Evolutionary conservation across 2,113 vertebrate genomes (phyloP).

Genomic region (Campylomormyrus numenius): DNA sequence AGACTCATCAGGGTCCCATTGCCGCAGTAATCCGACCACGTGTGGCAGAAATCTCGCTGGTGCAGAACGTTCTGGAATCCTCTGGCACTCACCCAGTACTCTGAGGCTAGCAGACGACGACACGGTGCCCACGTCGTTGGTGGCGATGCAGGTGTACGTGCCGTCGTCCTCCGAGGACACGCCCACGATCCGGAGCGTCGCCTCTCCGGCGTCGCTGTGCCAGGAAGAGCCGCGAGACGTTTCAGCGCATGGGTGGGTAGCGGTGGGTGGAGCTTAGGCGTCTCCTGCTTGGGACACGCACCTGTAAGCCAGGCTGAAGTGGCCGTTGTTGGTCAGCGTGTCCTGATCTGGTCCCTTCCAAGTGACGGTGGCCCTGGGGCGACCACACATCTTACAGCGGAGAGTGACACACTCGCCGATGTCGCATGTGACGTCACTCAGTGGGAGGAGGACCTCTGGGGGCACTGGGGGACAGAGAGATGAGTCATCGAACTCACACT

Average conservation of each 20-base stretch:
- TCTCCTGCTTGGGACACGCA: slow-evolving; percentile 31
- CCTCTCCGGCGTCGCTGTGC: slow-evolving; percentile 82
- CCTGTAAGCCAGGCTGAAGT: slow-evolving; percentile 87
- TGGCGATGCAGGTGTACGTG: slow-evolving; percentile 81
- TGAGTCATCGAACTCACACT: background rate
- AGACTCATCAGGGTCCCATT: background rate
- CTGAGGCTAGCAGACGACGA: slow-evolving; percentile 79
- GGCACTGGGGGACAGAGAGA: slow-evolving; percentile 61
- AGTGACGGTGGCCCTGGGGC: slow-evolving; percentile 78
- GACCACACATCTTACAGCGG: slow-evolving; percentile 88
- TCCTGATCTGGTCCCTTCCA: slow-evolving; percentile 91
- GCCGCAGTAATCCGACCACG: background rate
- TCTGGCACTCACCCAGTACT: slow-evolving; percentile 73
- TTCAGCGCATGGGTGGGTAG: background rate
- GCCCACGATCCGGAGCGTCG: slow-evolving; percentile 77
- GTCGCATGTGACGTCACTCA: slow-evolving; percentile 90
- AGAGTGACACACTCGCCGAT: slow-evolving; percentile 87
- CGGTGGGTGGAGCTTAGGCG: no score
- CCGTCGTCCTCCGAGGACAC: slow-evolving; percentile 85
- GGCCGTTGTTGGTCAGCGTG: slow-evolving; percentile 76
- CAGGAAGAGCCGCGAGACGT: background rate
- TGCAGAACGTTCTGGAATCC: background rate
- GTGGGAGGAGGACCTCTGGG: slow-evolving; percentile 86
- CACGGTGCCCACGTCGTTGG: slow-evolving; percentile 85
- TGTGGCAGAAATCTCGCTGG: background rate